Conservation (phyloP, 2,888 invertebrate species). For the Tuberolachnus salignus region DNA sequence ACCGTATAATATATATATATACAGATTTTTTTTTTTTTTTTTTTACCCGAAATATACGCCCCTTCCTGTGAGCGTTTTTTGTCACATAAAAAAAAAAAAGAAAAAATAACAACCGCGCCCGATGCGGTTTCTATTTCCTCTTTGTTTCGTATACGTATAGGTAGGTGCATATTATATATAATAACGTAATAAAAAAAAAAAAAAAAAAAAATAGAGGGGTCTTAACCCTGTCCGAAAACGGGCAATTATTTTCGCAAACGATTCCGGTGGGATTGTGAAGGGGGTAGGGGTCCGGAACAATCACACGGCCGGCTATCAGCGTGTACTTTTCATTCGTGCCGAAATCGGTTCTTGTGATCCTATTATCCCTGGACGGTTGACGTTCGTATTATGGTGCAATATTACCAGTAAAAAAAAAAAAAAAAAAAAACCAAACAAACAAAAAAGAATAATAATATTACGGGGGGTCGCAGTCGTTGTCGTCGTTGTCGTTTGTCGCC, state of each 20-base stretch:
- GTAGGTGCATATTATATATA: constrained; percentile 2
- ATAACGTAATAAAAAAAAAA: constrained; percentile 23
- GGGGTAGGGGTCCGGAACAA: constrained; percentile 18
- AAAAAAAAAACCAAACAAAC: too few relatives aligned
- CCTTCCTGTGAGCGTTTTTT: background rate
- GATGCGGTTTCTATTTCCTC: background rate
- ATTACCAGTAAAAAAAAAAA: too few relatives aligned
- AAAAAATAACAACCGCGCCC: constrained; percentile 1
- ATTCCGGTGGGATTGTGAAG: too few relatives aligned
- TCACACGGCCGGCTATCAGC: constrained; percentile 1
- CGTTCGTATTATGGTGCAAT: constrained; percentile 53
- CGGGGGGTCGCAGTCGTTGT: constrained; percentile 46
- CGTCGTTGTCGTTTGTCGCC: constrained; percentile 15
- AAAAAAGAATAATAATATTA: too few relatives aligned
- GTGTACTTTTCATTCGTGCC: constrained; percentile 33
- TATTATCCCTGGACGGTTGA: constrained; percentile 39
- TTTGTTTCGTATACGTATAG: background rate
- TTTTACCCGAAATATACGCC: constrained; percentile 9
- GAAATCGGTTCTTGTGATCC: constrained; percentile 52
- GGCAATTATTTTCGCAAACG: constrained; percentile 26
- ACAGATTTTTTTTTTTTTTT: background rate
- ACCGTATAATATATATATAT: background rate
- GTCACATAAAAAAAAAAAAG: constrained; percentile 7
- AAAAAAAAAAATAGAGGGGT: background rate
- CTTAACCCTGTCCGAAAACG: background rate